phyloP scores from a whole-genome alignment of 2,797 vertebrate genomes.

The Apogon hyalosoma region DNA sequence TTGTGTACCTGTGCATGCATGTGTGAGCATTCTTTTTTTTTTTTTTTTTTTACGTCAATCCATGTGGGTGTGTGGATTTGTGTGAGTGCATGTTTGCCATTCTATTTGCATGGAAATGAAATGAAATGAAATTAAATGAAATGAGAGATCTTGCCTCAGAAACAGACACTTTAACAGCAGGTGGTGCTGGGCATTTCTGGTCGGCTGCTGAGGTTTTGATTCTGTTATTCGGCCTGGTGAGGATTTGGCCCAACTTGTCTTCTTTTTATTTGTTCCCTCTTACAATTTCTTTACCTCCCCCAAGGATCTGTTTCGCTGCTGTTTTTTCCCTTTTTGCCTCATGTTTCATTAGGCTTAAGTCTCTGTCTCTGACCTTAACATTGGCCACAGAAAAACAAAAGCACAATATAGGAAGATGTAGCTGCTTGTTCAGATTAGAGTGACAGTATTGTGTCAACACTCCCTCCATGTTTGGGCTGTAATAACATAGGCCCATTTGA shows the following conservation, averaged over 20 bases:
- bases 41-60: conserved; percentile 3
- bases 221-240: conserved; percentile 65
- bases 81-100: conserved; percentile 39
- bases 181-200: conserved; percentile 64
- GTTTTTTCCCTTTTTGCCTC: conserved; percentile 4
- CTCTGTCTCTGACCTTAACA: conserved; percentile 55
- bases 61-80: conserved; percentile 26
- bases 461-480: conserved; percentile 48
- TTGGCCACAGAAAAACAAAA: conserved; percentile 39
- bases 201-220: conserved; percentile 70
- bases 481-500: conserved; percentile 61
- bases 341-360: conserved; percentile 55
- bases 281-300: conserved; percentile 44
- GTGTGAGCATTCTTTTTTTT: conserved; percentile 13
- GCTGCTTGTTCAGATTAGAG: conserved; percentile 40
- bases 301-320: conserved; percentile 47
- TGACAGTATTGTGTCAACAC: conserved; percentile 46
- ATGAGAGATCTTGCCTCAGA: conserved; percentile 63
- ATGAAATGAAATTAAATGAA: conserved; percentile 68
- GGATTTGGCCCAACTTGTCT: conserved; percentile 52
- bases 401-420: conserved; percentile 14
- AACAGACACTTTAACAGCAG: conserved; percentile 60
- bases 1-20: conserved; percentile 7
- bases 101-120: conserved; percentile 76
- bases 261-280: conserved; percentile 23